Evolutionary conservation across 1,140 invertebrate genomes (phyloP).

Genomic region (Leguminivora glycinivorella): DNA sequence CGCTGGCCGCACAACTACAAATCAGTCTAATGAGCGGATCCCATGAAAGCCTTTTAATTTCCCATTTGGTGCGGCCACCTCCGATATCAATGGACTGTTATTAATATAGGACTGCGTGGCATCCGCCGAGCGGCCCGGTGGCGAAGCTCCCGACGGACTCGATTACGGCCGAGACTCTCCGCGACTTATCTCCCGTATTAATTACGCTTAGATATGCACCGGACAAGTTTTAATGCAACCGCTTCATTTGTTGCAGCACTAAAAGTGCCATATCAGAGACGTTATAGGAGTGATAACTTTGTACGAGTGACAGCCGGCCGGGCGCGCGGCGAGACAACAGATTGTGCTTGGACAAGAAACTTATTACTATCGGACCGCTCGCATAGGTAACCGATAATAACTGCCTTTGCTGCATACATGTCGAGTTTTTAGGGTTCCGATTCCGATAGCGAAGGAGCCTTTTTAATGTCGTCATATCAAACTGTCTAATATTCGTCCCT

Average conservation of each 20-base stretch:
- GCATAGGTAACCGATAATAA: constrained; percentile 62
- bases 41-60: constrained; percentile 77
- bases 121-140: constrained; percentile 44
- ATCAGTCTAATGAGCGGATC: constrained; percentile 72
- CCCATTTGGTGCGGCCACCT: constrained; percentile 66
- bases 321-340: constrained; percentile 30
- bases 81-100: constrained; percentile 69
- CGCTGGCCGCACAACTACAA: constrained; percentile 55
- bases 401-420: constrained; percentile 45
- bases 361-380: constrained; percentile 47
- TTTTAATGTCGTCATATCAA: neutral
- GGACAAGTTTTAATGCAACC: constrained; percentile 77
- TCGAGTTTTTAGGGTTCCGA: constrained; percentile 38
- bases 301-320: constrained; percentile 55
- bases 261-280: constrained; percentile 70
- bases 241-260: constrained; percentile 72
- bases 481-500: neutral
- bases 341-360: constrained; percentile 34
- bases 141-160: constrained; percentile 59
- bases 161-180: constrained; percentile 57
- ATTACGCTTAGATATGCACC: constrained; percentile 73
- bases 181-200: constrained; percentile 73
- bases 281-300: constrained; percentile 69
- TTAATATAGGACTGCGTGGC: constrained; percentile 66
- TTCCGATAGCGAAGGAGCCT: neutral